phyloP scores from a whole-genome alignment of 2,113 vertebrate genomes.

The Maccullochella peelii region DNA sequence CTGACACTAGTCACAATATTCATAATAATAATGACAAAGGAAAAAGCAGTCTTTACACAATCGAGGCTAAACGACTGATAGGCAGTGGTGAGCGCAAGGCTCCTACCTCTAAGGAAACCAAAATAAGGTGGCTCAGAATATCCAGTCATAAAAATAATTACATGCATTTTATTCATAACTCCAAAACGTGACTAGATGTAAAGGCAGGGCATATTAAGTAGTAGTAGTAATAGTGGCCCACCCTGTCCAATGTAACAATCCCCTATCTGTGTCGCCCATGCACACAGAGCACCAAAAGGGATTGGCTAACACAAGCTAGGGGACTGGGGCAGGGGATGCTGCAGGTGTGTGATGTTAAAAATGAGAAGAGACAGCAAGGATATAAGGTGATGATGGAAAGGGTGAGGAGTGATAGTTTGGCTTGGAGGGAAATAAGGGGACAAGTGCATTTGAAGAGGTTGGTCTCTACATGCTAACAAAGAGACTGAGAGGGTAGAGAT shows the following conservation, averaged over 20 bases:
- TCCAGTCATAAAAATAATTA: conserved; percentile 77
- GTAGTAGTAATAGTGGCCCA: conserved; percentile 59
- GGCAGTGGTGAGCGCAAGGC: conserved; percentile 72
- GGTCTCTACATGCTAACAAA: conserved; percentile 57
- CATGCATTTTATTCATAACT: conserved; percentile 79
- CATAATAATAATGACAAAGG: conserved; percentile 57
- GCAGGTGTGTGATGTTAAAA: conserved; percentile 42
- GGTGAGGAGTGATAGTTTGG: conserved; percentile 40
- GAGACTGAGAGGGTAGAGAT: conserved; percentile 37
- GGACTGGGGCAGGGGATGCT: conserved; percentile 69
- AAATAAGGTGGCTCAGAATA: conserved; percentile 81
- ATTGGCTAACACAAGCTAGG: conserved; percentile 75
- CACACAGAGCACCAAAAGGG: conserved; percentile 85
- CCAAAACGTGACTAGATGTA: conserved; percentile 77
- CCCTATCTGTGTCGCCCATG: conserved; percentile 80
- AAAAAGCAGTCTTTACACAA: conserved; percentile 75
- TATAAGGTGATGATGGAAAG: conserved; percentile 28
- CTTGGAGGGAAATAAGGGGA: conserved; percentile 31
- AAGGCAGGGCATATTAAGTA: conserved; percentile 70
- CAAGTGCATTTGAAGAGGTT: conserved; percentile 69
- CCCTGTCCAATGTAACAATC: conserved; percentile 73
- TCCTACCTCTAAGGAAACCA: conserved; percentile 76
- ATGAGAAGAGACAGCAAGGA: conserved; percentile 42
- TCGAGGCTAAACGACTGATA: conserved; percentile 79
- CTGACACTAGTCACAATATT: conserved; percentile 79